These are phyloP conservation scores for Epirrhoe alternata DNA, from an alignment of 2,888 invertebrate genomes.

Conservation along the genomic window DNA sequence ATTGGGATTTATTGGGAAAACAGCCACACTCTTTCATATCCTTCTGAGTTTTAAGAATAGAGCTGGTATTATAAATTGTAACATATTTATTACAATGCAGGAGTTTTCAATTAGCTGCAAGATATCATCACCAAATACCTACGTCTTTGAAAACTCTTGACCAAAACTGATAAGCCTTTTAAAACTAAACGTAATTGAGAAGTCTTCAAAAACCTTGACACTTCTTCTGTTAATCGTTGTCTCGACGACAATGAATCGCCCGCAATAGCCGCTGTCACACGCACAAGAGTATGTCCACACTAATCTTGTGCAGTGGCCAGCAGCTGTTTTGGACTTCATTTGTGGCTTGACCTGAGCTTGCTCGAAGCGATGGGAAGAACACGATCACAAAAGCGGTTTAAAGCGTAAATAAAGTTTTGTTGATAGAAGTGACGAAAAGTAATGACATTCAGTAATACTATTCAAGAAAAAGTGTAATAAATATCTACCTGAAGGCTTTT, in stretches of 20 bases:
- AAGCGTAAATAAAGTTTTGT: constrained; percentile 7
- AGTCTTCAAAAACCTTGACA: constrained; percentile 17
- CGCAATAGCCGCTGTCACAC: constrained; percentile 99
- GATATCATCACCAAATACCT: background rate
- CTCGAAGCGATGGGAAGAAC: constrained; percentile 36
- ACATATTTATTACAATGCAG: background rate
- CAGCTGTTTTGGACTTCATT: constrained; percentile 95
- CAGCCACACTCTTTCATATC: background rate
- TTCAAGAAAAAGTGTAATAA: too few species aligned
- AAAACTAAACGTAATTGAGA: background rate
- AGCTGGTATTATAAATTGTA: background rate
- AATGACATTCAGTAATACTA: background rate
- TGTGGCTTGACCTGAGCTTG: constrained; percentile 48
- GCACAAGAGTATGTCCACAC: constrained; percentile 95
- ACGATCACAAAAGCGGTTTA: constrained; percentile 28
- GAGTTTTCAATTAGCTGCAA: background rate
- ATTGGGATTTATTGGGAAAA: background rate
- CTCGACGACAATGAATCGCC: constrained; percentile 85
- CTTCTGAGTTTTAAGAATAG: background rate
- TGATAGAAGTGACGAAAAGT: background rate
- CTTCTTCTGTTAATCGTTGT: constrained; percentile 46
- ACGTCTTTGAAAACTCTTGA: background rate
- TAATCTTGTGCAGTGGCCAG: constrained; percentile 99
- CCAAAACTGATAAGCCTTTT: background rate
- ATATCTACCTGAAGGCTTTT: too few species aligned